Evolutionary conservation across 2,113 vertebrate species (phyloP), one percentile per base, ranked within the genome.

Genomic region (Gila orcuttii): DNA sequence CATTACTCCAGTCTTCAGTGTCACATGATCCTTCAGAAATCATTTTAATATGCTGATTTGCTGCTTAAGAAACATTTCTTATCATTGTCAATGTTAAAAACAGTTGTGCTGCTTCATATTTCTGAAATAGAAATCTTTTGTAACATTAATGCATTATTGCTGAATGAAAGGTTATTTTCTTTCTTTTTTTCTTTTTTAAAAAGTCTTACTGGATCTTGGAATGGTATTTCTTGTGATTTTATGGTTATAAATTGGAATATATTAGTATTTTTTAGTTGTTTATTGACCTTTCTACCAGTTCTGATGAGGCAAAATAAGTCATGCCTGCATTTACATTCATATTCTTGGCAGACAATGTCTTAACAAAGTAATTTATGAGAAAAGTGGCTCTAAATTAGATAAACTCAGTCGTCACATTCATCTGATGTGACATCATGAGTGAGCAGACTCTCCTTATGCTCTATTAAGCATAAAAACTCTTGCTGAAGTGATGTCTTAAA

Each of bases 331-430:
- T 36, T 36, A 17, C 28, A 66, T 66, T 33, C 66, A 69, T 36
- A 21, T 68, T 68, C 66, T 68, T 36, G 66, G 31, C 28, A 68
- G 8, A 33, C 3, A 9, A 9, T 10, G 31, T 69, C 31, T 69
- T 36, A 36, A 7, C 17, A 21, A 69, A 69, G 66, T 39, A 19
- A 33, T 33, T 69, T 69, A 36, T 36, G 31, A 69, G 28, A 39
- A 66, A 69, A 69, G 66, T 39, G 66, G 66, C 31, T 21, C 8
- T 69, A 69, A 69, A 69, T 69, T n/a, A n/a, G 19, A 69, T 69
- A 21, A 11, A 69, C 59, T 4, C 57, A n/a, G 21, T 60, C 59
- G 8, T n/a, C 59, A 60, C 8, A 39, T 69, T 3, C 66, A 39
- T 69, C 33, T 69, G 66, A 21, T 36, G 31, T 21, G 17, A 36